Evolutionary conservation across 2,113 vertebrate genomes (phyloP).

Genomic region (Motacilla tschutschensis): DNA sequence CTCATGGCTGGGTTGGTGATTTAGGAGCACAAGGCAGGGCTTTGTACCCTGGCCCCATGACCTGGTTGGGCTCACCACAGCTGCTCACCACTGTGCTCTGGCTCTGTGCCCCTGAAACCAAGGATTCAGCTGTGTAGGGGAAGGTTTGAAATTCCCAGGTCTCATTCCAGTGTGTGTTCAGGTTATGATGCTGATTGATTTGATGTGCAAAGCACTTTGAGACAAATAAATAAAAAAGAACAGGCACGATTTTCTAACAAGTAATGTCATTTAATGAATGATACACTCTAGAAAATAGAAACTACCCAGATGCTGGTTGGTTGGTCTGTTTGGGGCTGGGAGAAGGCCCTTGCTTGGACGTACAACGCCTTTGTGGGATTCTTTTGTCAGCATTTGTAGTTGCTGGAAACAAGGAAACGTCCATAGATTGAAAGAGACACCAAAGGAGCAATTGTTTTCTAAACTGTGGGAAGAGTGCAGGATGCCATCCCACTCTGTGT

Average conservation of each 20-base stretch:
- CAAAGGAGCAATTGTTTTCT: constrained; percentile 4
- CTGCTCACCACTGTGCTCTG: background rate
- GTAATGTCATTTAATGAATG: constrained; percentile 67
- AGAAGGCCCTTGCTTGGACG: constrained; percentile 20
- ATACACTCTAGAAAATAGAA: constrained; percentile 64
- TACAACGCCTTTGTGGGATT: background rate
- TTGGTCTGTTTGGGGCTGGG: constrained; percentile 38
- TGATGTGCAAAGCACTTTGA: background rate
- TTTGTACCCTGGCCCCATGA: background rate
- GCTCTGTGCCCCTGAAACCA: background rate
- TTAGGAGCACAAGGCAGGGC: background rate
- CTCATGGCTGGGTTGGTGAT: background rate
- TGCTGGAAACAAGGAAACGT: constrained; percentile 22
- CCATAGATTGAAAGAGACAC: constrained; percentile 14
- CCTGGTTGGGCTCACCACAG: background rate
- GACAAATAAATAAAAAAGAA: background rate
- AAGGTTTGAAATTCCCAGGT: background rate
- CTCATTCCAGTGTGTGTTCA: background rate
- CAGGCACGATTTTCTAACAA: constrained; percentile 52
- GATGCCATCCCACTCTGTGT: background rate
- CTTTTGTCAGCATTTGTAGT: constrained; percentile 11
- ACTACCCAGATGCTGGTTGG: constrained; percentile 63
- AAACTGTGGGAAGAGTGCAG: background rate
- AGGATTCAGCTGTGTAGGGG: background rate
- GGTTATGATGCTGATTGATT: background rate